Evolutionary conservation across 2,113 vertebrate species (phyloP).

Genomic region (Brevimyrus niger): DNA sequence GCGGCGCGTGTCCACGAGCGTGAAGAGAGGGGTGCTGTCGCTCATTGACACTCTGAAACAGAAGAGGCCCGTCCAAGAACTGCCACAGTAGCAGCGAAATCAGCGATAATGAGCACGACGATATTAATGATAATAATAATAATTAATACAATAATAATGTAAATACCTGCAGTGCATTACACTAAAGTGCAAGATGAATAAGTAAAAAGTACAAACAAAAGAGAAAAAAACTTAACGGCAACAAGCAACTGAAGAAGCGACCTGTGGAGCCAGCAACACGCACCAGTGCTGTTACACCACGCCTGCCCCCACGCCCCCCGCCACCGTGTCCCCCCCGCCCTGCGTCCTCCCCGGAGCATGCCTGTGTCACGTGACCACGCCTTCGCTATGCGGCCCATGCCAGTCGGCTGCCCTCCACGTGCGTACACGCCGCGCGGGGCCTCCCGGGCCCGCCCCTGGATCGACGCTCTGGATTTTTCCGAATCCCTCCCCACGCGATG

Average conservation of each 20-base stretch:
- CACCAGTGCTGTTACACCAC: background rate
- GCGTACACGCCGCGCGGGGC: background rate
- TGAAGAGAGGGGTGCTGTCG: constrained; percentile 88
- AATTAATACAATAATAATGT: background rate
- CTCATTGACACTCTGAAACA: constrained; percentile 99
- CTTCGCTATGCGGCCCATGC: background rate
- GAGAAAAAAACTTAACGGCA: background rate
- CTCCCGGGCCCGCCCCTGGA: background rate
- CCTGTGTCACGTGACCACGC: background rate
- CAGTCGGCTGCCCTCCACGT: background rate
- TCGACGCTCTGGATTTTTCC: background rate
- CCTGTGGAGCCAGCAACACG: background rate
- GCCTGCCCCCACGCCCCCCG: background rate
- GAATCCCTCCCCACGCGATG: background rate
- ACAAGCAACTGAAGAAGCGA: background rate
- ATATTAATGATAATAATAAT: background rate
- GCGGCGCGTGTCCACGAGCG: constrained; percentile 87
- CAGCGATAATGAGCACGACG: background rate
- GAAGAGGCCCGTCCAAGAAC: constrained; percentile 82
- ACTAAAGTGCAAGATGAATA: constrained; percentile 5
- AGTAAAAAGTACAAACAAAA: background rate
- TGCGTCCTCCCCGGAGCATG: background rate
- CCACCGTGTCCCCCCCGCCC: background rate
- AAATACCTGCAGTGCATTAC: constrained; percentile 11
- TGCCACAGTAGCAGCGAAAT: constrained; percentile 63